Evolutionary conservation across 2,797 vertebrate species (phyloP).

Genomic region (Alca torda): DNA sequence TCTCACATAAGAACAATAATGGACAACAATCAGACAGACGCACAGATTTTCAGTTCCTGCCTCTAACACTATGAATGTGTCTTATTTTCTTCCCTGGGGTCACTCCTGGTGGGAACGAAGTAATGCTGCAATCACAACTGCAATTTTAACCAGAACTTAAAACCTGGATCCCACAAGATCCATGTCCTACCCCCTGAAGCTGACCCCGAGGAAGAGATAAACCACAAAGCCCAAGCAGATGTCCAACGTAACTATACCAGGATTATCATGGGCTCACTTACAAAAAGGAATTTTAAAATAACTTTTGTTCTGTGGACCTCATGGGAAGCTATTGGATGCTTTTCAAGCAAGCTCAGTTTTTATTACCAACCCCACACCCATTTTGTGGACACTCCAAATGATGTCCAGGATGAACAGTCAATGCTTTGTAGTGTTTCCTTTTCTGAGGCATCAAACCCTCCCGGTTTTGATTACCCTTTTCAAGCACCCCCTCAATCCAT

Average conservation of each 20-base stretch:
- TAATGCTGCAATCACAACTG: background rate
- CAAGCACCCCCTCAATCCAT: background rate
- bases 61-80: background rate
- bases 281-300: background rate
- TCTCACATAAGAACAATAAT: background rate
- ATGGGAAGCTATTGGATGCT: background rate
- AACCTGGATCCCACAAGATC: background rate
- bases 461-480: background rate
- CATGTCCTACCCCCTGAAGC: background rate
- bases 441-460: background rate
- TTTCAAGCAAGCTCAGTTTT: background rate
- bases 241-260: background rate
- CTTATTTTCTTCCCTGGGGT: background rate
- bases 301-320: background rate
- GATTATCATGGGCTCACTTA: background rate
- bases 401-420: background rate
- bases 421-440: background rate
- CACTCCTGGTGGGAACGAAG: background rate
- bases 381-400: background rate
- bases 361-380: background rate
- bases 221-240: background rate
- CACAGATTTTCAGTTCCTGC: background rate
- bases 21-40: fast-evolving
- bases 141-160: background rate
- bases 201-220: background rate